These are phyloP conservation scores for Bombylius discolor DNA, from an alignment of 2,888 invertebrate species.

Conservation along the genomic window DNA sequence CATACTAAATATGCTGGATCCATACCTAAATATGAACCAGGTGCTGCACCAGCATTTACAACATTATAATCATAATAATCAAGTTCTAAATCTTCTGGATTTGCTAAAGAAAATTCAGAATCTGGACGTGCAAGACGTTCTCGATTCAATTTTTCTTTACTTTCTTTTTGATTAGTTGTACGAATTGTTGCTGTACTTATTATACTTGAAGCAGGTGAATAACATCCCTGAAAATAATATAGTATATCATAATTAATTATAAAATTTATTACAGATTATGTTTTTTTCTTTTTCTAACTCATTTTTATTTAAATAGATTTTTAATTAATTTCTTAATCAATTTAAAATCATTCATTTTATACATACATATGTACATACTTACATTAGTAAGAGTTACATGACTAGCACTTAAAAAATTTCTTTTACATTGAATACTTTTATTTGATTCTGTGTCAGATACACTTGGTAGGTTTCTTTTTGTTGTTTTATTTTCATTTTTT, in stretches of 20 bases:
- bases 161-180: slow-evolving; percentile 56
- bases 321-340: neutral
- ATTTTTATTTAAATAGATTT: neutral
- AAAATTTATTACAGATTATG: neutral
- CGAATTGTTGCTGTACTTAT: slow-evolving; percentile 53
- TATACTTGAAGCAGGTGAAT: slow-evolving; percentile 55
- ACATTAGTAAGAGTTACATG: slow-evolving; percentile 51
- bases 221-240: slow-evolving; percentile 45
- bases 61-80: slow-evolving; percentile 86
- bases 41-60: slow-evolving; percentile 66
- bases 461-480: slow-evolving; percentile 11
- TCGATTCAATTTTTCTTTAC: slow-evolving; percentile 65
- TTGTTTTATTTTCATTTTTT: neutral
- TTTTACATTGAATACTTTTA: slow-evolving; percentile 38
- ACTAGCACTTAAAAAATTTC: slow-evolving; percentile 38
- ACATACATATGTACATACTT: slow-evolving; percentile 27
- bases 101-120: slow-evolving; percentile 65
- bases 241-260: neutral
- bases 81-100: slow-evolving; percentile 64
- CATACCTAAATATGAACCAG: slow-evolving; percentile 79
- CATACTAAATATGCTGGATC: slow-evolving; percentile 78
- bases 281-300: neutral
- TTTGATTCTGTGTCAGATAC: slow-evolving; percentile 39
- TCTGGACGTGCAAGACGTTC: slow-evolving; percentile 51
- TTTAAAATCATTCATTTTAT: no score